A percentile compares a stretch with the other conserved stretches of the same genome.
These are phyloP conservation scores for Lepas anatifera DNA, from an alignment of 2,888 invertebrate genomes.

Conservation along the genomic window DNA sequence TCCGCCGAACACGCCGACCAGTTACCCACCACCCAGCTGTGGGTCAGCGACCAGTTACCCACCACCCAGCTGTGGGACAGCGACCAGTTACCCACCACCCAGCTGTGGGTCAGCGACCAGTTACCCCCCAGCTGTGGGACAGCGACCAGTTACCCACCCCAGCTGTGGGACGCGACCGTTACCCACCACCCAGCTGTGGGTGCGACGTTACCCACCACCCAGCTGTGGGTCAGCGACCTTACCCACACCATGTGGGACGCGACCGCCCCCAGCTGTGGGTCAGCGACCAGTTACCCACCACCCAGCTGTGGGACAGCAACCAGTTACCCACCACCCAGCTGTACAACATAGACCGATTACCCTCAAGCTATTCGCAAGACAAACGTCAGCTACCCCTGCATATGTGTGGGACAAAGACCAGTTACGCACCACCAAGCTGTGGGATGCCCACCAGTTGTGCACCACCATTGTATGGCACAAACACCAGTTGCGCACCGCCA, in stretches of 20 bases:
- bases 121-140: slow-evolving; percentile 28
- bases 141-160: background rate
- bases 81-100: slow-evolving; percentile 56
- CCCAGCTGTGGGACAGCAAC: slow-evolving; percentile 46
- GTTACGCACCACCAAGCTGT: background rate
- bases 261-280: too few species aligned
- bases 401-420: background rate
- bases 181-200: too few species aligned
- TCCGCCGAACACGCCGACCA: slow-evolving; percentile 74
- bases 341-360: slow-evolving; percentile 38
- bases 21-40: slow-evolving; percentile 54
- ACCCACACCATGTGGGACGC: too few species aligned
- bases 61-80: slow-evolving; percentile 49
- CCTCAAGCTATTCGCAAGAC: slow-evolving; percentile 49
- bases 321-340: slow-evolving; percentile 59
- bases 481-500: too few species aligned
- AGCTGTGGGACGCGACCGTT: background rate
- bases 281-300: slow-evolving; percentile 61
- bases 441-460: background rate
- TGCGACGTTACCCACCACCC: slow-evolving; percentile 66
- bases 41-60: slow-evolving; percentile 42
- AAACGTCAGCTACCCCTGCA: too few species aligned
- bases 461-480: too few species aligned
- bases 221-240: slow-evolving; percentile 36
- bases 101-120: slow-evolving; percentile 40